Base-by-base conservation (phyloP, 53 echinoderm and acorn worm genomes). In the Crossaster papposus region DNA sequence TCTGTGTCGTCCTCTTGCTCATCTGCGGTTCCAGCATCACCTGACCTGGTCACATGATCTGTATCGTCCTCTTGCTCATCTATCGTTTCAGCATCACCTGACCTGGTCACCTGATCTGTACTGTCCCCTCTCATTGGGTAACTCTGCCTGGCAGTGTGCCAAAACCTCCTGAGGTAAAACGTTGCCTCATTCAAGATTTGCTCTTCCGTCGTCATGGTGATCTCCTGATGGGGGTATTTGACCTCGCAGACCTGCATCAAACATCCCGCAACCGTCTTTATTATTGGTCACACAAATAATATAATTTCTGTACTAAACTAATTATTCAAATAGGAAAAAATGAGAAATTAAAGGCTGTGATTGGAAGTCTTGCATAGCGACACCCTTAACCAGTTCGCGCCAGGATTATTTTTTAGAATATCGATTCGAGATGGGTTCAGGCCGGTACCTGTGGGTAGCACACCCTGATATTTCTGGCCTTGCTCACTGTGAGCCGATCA, bases 181-280 rank as follows among this genome's bases (percentile, higher is more conserved):
- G 72, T 71, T 2, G 86, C 93, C 58, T 95, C 95, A 18, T 24
- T 53, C 38, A 95, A 77, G 36, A 92, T 68, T 68, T 92, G 78
- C 77, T 92, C 90, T n/a, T 92, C 84, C 8, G 70, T 65, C 53
- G 91, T 84, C 70, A 24, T 68, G 35, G 77, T 91, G 33, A 70
- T 62, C 30, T 18, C 58, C 2, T 50, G 88, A 64, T 87, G 64
- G 26, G 94, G 94, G 79, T 89, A 62, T 33, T 18, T 50, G 28
- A 82, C 91, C 58, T 93, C 91, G 37, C 88, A 88, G 17, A 93
- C 53, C 93, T 93, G 88, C 34, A 23, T 65, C 2, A 76, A 24
- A 2, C 0, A 72, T 37, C 9, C 9, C 2, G 17, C 22, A 71
- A 23, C 30, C n/a, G 2, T 9, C 20, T 71, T 71, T 14, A 50